Conservation (phyloP, 1,140 invertebrate species). For the Holotrichia oblita region DNA sequence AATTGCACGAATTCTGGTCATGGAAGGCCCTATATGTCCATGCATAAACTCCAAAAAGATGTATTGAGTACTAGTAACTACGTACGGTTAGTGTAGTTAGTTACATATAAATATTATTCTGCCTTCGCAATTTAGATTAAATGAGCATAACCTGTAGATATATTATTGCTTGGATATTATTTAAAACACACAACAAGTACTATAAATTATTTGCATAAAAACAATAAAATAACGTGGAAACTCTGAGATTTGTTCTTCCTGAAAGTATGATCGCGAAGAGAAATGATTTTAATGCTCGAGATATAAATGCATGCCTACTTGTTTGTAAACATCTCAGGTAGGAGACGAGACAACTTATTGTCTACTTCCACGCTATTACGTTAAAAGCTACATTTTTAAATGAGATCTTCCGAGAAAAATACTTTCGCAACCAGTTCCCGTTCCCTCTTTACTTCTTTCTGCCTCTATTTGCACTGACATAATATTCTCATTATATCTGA, state of each 20-base stretch:
- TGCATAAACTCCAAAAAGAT: no score
- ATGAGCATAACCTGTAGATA: no score
- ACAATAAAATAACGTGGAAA: neutral
- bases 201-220: neutral
- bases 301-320: constrained; percentile 21
- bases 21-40: no score
- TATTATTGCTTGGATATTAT: no score
- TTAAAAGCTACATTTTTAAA: constrained; percentile 14
- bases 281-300: neutral
- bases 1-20: no score
- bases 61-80: no score
- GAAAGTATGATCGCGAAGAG: neutral
- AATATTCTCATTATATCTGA: neutral
- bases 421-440: neutral
- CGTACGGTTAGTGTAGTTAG: no score
- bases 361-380: neutral
- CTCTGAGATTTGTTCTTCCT: neutral
- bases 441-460: neutral
- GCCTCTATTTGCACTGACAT: neutral
- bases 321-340: constrained; percentile 3
- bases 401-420: constrained; percentile 2
- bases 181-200: no score
- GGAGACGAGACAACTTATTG: neutral
- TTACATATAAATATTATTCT: no score
- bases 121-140: no score